phyloP scores from a whole-genome alignment of 2,888 invertebrate genomes.

The Cerastis leucographa region DNA sequence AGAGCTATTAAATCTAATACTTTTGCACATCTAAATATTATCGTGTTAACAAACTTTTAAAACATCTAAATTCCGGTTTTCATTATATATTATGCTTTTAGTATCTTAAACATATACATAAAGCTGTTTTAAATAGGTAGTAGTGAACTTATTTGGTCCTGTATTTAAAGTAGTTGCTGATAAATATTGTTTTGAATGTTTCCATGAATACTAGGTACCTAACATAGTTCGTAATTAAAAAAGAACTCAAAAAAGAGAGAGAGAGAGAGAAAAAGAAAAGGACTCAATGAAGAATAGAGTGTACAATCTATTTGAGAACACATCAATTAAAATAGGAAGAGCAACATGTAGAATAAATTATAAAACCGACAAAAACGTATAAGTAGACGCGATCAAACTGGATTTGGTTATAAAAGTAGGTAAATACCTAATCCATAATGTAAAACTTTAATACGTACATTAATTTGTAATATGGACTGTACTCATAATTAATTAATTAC shows the following conservation, averaged over 20 bases:
- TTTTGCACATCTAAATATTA: not conserved
- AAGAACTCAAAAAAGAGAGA: not conserved
- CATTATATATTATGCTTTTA: not conserved
- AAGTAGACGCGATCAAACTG: not conserved
- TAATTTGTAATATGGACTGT: not conserved
- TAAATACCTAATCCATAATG: not conserved
- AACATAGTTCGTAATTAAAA: not conserved
- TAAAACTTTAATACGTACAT: no score
- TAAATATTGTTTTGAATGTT: not conserved
- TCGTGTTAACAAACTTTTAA: no score
- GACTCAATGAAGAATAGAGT: no score
- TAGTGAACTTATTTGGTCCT: not conserved
- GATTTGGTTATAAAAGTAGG: conserved; percentile 6
- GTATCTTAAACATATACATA: no score
- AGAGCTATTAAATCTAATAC: not conserved
- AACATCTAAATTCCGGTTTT: no score
- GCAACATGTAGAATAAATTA: conserved; percentile 6
- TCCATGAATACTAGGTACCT: not conserved
- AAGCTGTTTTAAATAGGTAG: not conserved
- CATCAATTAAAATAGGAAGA: not conserved
- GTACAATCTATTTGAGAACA: not conserved
- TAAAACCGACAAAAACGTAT: not conserved
- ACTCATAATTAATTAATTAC: conserved; percentile 3
- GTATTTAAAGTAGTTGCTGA: not conserved
- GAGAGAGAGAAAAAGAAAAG: no score